Conservation (phyloP, 2,888 invertebrate genomes). For the Craniophora ligustri region DNA sequence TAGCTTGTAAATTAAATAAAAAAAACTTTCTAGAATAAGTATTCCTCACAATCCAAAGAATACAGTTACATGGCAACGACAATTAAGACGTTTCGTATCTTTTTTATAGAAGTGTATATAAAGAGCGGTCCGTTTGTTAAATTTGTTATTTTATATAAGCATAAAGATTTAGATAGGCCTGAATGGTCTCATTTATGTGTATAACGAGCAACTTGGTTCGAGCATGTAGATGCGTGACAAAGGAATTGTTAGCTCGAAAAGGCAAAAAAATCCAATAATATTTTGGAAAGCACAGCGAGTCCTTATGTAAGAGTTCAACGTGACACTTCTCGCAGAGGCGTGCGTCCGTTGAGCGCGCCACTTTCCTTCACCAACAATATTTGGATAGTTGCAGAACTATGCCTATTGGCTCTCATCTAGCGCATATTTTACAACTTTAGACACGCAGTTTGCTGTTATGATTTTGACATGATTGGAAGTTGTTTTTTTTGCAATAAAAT, state of each 20-base stretch:
- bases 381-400: slow-evolving; percentile 68
- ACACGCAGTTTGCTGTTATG: background rate
- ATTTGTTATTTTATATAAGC: slow-evolving; percentile 36
- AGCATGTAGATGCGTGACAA: slow-evolving; percentile 64
- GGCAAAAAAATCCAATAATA: slow-evolving; percentile 78
- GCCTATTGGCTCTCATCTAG: slow-evolving; percentile 37
- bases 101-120: slow-evolving; percentile 26
- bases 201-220: slow-evolving; percentile 73
- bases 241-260: slow-evolving; percentile 75
- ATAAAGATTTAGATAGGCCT: slow-evolving; percentile 54
- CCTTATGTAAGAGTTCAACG: slow-evolving; percentile 88
- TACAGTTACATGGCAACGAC: slow-evolving; percentile 27
- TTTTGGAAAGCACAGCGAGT: slow-evolving; percentile 86
- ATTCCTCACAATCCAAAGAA: slow-evolving; percentile 28
- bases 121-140: slow-evolving; percentile 27
- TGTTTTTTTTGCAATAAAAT: slow-evolving; percentile 13
- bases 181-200: slow-evolving; percentile 59
- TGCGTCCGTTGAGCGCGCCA: slow-evolving; percentile 81
- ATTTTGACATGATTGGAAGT: background rate
- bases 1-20: slow-evolving; percentile 20
- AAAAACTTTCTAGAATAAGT: slow-evolving; percentile 45
- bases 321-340: slow-evolving; percentile 81
- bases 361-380: slow-evolving; percentile 83
- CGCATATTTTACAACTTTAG: slow-evolving; percentile 15
- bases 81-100: slow-evolving; percentile 35